Evolutionary conservation across 2,797 vertebrate genomes (phyloP), one percentile per base, ranked within the genome.

Genomic region (Columba guinea): DNA sequence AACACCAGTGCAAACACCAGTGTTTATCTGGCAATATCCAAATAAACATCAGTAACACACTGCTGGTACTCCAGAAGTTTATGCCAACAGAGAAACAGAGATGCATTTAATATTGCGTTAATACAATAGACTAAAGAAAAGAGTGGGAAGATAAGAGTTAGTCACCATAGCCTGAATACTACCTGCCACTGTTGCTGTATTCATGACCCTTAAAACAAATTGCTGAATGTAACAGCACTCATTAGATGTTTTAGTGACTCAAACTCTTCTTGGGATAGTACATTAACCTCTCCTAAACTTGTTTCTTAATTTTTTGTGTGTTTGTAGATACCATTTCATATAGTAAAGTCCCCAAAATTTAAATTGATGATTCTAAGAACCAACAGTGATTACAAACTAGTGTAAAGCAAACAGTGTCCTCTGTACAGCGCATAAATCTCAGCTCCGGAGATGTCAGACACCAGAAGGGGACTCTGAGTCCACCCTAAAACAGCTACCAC

Each of bases 341-440:
- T 1, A 69, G 34, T 37, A 58, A 84, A 37, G 55, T 32, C 23
- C 32, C 28, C 39, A 48, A 7, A 92, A 76, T 60, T 71, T 52
- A 78, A 85, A 48, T 4, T 2, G 3, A 41, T 11, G 8, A 80
- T 51, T 85, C 35, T 26, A 58, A 71, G 44, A 96, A 75, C 14
- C 27, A 63, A 7, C 22, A 18, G 67, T 1, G 1, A 49, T 1
- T 5, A 80, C 11, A 74, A 79, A 77, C 1, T n/a, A 63, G 37
- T 0, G 0, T 7, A 32, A 1, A 2, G 34, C 23, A 81, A 62
- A 15, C 51, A 34, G 76, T 10, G 21, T 37, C 21, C 71, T 51
- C 51, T 35, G 41, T 23, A 34, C 9, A 59, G 51, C 63, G 21
- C 7, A 17, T 13, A 60, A 74, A 74, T 55, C 35, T 87, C 69